These are phyloP conservation scores for Montipora capitata DNA, from an alignment of 92 coral and sea anemone genomes.

Conservation along the genomic window DNA sequence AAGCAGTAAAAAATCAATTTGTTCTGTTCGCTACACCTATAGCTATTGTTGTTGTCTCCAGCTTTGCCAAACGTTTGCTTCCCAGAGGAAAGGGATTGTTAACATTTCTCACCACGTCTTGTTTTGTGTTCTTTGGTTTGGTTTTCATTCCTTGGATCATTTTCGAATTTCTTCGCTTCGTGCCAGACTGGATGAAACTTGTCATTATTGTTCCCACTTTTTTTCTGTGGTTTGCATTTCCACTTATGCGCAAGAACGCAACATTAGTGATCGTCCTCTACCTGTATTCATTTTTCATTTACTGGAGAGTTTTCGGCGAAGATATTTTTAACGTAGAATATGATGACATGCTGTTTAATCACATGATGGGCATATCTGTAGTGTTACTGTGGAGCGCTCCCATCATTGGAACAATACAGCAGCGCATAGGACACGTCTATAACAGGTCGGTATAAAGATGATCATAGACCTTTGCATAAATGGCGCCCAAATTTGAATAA, in stretches of 20 bases:
- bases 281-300: conserved; percentile 67
- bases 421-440: conserved; percentile 79
- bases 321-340: conserved; percentile 65
- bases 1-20: background rate
- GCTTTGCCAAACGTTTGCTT: background rate
- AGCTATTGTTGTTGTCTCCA: background rate
- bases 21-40: conserved; percentile 30
- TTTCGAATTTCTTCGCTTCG: conserved; percentile 52
- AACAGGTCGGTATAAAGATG: conserved; percentile 64
- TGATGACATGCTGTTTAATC: conserved; percentile 35
- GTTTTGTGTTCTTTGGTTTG: conserved; percentile 42
- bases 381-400: conserved; percentile 85
- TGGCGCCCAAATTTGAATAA: too few species aligned
- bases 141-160: conserved; percentile 81
- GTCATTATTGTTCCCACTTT: conserved; percentile 45
- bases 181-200: conserved; percentile 62
- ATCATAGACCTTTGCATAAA: too few species aligned
- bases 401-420: conserved; percentile 78
- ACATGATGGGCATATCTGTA: conserved; percentile 67
- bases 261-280: conserved; percentile 64
- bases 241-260: conserved; percentile 66
- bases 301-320: conserved; percentile 73
- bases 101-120: conserved; percentile 16
- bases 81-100: conserved; percentile 27
- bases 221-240: conserved; percentile 71